phyloP scores from a whole-genome alignment of 2,888 invertebrate genomes.

The Flexamia atlantica region DNA sequence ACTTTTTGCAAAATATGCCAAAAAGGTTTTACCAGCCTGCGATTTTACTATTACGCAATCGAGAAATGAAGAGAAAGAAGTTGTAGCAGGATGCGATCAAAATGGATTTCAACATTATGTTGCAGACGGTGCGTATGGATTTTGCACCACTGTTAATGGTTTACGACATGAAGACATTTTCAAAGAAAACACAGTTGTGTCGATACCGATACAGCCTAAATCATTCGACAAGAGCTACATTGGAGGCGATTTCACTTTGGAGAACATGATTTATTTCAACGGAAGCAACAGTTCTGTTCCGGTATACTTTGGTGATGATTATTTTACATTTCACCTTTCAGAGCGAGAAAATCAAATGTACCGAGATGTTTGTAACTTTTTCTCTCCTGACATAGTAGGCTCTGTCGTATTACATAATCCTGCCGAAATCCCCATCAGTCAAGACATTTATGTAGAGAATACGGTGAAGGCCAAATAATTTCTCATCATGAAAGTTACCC shows the following conservation, averaged over 20 bases:
- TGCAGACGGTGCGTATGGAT: not conserved
- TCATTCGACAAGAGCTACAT: not conserved
- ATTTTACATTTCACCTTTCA: not conserved
- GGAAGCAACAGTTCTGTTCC: not conserved
- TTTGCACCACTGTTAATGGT: conserved; percentile 11
- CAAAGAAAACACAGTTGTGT: not conserved
- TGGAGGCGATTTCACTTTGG: not conserved
- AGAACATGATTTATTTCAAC: not conserved
- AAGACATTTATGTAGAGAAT: not conserved
- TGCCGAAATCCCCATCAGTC: not conserved
- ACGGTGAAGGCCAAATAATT: not conserved
- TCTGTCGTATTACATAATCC: conserved; percentile 22
- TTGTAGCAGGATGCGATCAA: not conserved
- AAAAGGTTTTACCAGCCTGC: not conserved
- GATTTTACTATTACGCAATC: not conserved
- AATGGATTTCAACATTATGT: not conserved
- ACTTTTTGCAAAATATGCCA: not conserved
- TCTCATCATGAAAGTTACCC: not conserved
- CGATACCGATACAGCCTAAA: not conserved
- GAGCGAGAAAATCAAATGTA: not conserved
- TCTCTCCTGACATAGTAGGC: not conserved
- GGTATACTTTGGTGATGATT: not conserved
- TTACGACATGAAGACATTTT: conserved; percentile 22
- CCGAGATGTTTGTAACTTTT: not conserved
- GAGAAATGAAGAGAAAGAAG: not conserved